Evolutionary conservation across 2,797 vertebrate species (phyloP).

Genomic region (Eulemur mongoz): DNA sequence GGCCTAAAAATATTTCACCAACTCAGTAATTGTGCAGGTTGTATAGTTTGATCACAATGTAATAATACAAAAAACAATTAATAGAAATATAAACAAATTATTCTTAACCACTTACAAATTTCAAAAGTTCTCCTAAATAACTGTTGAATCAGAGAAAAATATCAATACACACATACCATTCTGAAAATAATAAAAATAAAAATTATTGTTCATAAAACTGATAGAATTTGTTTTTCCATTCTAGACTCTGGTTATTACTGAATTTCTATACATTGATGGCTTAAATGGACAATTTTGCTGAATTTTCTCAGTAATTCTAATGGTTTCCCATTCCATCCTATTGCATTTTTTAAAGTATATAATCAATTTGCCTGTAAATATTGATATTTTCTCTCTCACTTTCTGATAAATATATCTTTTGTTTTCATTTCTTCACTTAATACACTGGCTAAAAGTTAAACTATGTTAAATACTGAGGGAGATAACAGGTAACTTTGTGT

Average conservation of each 20-base stretch:
- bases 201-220: background rate
- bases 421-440: background rate
- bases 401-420: background rate
- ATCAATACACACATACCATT: background rate
- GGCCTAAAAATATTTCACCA: background rate
- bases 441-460: background rate
- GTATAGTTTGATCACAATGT: background rate
- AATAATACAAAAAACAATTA: background rate
- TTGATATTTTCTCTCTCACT: background rate
- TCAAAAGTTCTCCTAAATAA: background rate
- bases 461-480: background rate
- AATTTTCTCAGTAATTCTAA: conserved; percentile 28
- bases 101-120: background rate
- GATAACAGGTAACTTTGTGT: background rate
- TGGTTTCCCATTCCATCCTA: background rate
- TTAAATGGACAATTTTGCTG: background rate
- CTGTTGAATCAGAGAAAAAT: background rate
- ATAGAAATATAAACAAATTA: background rate
- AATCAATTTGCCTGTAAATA: background rate
- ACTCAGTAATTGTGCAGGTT: background rate
- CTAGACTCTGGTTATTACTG: background rate
- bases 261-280: background rate
- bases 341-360: background rate
- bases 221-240: background rate
- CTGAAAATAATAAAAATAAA: conserved; percentile 18